phyloP scores from a whole-genome alignment of 2,797 vertebrate genomes.

The Prionace glauca region DNA sequence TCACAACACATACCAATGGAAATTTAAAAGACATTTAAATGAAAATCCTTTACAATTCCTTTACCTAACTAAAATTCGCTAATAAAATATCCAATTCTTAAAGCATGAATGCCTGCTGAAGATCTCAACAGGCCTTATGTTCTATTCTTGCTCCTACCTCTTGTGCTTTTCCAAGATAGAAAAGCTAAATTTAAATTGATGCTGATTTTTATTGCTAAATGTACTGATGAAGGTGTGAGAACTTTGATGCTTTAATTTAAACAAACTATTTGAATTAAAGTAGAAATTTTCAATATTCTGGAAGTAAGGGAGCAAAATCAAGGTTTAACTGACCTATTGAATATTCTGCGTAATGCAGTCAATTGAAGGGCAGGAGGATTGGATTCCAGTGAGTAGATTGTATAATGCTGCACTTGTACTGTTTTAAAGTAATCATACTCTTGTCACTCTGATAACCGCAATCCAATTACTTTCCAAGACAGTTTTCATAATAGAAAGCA shows the following conservation, averaged over 20 bases:
- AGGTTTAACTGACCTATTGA: constrained; percentile 2
- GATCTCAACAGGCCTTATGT: background rate
- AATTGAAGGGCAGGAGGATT: constrained; percentile 32
- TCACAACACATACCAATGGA: background rate
- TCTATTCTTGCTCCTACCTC: background rate
- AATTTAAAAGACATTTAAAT: background rate
- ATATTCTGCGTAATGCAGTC: background rate
- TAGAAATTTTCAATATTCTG: background rate
- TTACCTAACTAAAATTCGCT: background rate
- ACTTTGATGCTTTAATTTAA: background rate
- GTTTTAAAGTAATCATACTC: constrained; percentile 17
- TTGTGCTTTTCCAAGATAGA: background rate
- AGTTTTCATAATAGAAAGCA: background rate
- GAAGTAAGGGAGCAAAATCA: background rate
- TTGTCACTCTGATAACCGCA: background rate
- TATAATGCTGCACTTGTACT: background rate
- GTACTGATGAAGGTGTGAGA: background rate
- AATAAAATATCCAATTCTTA: background rate
- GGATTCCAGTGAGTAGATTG: background rate
- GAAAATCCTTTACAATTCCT: background rate
- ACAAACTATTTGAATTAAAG: background rate
- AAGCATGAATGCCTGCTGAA: background rate
- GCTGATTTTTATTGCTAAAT: background rate
- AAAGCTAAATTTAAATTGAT: background rate
- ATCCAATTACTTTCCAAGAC: background rate